Evolutionary conservation across 1,140 invertebrate species (phyloP), one percentile per base, ranked within the genome.

Genomic region (Lepeophtheirus salmonis): DNA sequence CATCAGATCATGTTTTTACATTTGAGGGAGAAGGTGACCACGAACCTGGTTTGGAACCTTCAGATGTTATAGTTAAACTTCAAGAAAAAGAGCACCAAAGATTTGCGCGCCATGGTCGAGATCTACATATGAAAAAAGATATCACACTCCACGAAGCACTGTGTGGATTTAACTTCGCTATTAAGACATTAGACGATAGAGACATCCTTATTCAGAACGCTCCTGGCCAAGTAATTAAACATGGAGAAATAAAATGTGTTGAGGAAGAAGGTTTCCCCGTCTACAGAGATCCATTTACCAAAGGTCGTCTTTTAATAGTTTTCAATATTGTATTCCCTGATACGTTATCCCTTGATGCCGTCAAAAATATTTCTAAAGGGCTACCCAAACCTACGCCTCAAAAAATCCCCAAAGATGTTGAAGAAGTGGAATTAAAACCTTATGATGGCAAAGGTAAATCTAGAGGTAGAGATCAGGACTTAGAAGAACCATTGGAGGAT

Each of bases 261-360:
- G 66, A 70, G 52, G 69, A 70, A n/a, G 77, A 79, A 65, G 77
- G 77, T 3, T 79, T 79, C 76, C 77, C 77, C 0, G 80, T 83
- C 60, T 90, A 91, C 69, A 89, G 89, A 69, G 92, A 95, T 77
- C 92, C 92, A 41, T 89, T 94, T 70, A 89, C 95, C 66, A 94
- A 90, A 68, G 96, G 96, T 25, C 81, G 83, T 61, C 77, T 98
- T 12, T 86, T 96, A 61, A 83, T 98, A 63, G 85, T 92, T 68
- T 97, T 97, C 70, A 70, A 80, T 64, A 87, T 97, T n/a, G 82
- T 86, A 65, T 97, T 96, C 75, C 94, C 94, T 1, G 78, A 81
- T 61, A 73, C 77, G 57, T 78, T 97, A 67, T 76, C 82, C 52
- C 74, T 80, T 18, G 78, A 81, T 67, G 72, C 83, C 64, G 79